Conservation (phyloP, 2,113 vertebrate species). For the Columba livia region DNA sequence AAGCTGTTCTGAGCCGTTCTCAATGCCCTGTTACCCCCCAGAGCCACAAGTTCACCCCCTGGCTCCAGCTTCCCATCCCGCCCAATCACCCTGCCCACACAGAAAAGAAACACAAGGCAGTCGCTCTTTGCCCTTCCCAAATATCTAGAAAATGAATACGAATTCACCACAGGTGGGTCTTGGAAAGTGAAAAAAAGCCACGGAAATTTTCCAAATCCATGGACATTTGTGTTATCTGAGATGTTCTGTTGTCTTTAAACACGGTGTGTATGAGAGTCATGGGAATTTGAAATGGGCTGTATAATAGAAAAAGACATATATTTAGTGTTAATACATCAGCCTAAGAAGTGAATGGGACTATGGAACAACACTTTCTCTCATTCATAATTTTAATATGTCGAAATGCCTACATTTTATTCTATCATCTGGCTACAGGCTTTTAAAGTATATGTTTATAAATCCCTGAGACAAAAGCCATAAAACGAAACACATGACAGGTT, state of each 20-base stretch:
- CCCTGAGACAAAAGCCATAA: conserved; percentile 4
- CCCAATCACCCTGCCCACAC: neutral
- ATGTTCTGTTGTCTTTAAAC: neutral
- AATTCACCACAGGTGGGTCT: neutral
- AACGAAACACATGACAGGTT: conserved; percentile 15
- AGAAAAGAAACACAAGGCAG: neutral
- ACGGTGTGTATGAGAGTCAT: neutral
- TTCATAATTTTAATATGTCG: neutral
- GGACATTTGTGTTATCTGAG: neutral
- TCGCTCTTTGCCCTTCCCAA: neutral
- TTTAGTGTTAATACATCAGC: neutral
- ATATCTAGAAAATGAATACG: neutral
- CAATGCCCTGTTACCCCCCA: neutral
- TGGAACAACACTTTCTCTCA: neutral
- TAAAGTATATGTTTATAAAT: conserved; percentile 28
- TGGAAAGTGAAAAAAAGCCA: neutral
- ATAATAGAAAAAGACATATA: neutral
- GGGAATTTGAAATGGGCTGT: neutral
- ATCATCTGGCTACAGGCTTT: neutral
- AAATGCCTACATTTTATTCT: neutral
- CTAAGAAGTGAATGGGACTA: neutral
- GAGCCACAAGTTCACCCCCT: neutral
- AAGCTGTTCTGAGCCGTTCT: neutral
- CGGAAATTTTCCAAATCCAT: neutral
- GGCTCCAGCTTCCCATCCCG: rapidly evolving